These are phyloP conservation scores for Alexandromys fortis DNA, from an alignment of 2,113 vertebrate genomes.

Conservation along the genomic window DNA sequence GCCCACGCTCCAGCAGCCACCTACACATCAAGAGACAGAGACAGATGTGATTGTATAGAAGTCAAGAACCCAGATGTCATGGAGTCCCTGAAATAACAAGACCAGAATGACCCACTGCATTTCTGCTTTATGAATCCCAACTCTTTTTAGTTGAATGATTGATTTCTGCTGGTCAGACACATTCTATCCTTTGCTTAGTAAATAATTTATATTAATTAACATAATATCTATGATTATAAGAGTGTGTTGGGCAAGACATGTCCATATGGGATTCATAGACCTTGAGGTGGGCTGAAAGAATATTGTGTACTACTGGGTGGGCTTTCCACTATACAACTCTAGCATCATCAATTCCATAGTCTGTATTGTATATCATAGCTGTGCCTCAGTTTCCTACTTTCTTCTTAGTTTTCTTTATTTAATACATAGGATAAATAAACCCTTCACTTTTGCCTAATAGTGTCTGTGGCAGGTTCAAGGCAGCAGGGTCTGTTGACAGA, in stretches of 20 bases:
- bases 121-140: constrained; percentile 15
- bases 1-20: not conserved
- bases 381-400: not conserved
- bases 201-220: constrained; percentile 7
- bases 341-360: not conserved
- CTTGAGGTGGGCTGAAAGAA: not conserved
- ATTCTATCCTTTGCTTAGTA: constrained; percentile 6
- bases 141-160: not conserved
- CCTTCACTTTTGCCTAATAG: not conserved
- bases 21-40: not conserved
- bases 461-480: not conserved
- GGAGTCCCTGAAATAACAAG: not conserved
- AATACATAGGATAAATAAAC: not conserved
- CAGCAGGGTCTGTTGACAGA: not conserved
- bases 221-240: not conserved
- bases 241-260: not conserved
- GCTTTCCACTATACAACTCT: not conserved
- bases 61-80: not conserved
- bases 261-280: not conserved
- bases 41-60: not conserved
- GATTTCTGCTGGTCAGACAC: not conserved
- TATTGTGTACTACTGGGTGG: not conserved
- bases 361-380: not conserved
- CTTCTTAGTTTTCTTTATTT: constrained; percentile 4
- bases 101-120: not conserved